Evolutionary conservation across 2,113 vertebrate species (phyloP).

Genomic region (Falco punctatus): DNA sequence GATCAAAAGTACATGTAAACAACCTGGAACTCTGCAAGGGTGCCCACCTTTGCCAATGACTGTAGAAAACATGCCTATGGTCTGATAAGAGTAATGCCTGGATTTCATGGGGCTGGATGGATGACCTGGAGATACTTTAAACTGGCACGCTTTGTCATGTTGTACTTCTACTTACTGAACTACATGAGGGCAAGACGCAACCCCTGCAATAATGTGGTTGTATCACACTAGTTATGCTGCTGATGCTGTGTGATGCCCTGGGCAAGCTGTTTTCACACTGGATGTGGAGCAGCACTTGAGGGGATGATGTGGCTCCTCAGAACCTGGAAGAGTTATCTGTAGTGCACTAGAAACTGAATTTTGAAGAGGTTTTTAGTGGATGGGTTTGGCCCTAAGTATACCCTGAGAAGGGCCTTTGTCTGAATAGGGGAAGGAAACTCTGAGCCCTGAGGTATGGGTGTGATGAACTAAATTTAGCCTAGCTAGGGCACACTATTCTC

Average conservation of each 20-base stretch:
- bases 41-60: not conserved
- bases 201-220: not conserved
- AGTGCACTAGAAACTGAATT: not conserved
- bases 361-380: not conserved
- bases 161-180: not conserved
- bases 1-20: not conserved
- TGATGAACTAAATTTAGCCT: not conserved
- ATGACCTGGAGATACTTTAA: not conserved
- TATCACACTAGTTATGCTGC: not conserved
- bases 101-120: not conserved
- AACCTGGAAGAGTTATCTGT: not conserved
- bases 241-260: not conserved
- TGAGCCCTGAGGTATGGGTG: not conserved
- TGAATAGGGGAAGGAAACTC: not conserved
- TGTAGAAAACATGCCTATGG: not conserved
- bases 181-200: not conserved
- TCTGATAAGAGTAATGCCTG: not conserved
- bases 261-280: not conserved
- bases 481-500: not conserved
- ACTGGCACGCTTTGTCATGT: not conserved
- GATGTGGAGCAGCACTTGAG: not conserved
- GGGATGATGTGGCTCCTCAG: not conserved
- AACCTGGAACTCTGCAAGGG: not conserved
- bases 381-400: not conserved
- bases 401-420: not conserved